These are phyloP conservation scores for Dromaius novaehollandiae DNA, from an alignment of 2,113 vertebrate genomes.

Conservation along the genomic window DNA sequence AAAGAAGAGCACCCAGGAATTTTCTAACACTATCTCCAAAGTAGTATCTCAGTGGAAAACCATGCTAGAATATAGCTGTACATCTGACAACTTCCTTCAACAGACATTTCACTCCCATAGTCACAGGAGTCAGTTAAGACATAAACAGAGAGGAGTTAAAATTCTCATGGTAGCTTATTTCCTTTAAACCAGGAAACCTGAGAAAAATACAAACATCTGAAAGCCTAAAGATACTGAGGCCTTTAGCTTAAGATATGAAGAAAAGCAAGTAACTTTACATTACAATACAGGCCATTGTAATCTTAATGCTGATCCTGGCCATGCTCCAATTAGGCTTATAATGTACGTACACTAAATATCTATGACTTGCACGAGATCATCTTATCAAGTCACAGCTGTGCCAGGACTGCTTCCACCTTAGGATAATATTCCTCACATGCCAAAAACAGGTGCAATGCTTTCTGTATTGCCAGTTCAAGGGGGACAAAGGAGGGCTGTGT, in stretches of 20 bases:
- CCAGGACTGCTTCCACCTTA: neutral
- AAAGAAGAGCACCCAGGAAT: neutral
- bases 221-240: neutral
- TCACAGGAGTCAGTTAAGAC: neutral
- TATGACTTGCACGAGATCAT: accelerated
- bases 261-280: neutral
- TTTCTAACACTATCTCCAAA: neutral
- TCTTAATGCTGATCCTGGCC: neutral
- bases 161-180: neutral
- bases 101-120: neutral
- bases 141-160: neutral
- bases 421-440: neutral
- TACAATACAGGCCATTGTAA: neutral
- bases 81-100: neutral
- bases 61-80: neutral
- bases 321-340: neutral
- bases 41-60: neutral
- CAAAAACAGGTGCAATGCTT: neutral
- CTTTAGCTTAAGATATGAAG: neutral
- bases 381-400: neutral
- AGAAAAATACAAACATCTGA: neutral
- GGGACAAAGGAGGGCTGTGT: neutral
- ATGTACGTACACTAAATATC: neutral
- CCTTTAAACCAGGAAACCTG: neutral
- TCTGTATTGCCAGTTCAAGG: neutral